These are phyloP conservation scores for Chrysolina oricalcia DNA, from an alignment of 2,888 invertebrate species.

Conservation along the genomic window DNA sequence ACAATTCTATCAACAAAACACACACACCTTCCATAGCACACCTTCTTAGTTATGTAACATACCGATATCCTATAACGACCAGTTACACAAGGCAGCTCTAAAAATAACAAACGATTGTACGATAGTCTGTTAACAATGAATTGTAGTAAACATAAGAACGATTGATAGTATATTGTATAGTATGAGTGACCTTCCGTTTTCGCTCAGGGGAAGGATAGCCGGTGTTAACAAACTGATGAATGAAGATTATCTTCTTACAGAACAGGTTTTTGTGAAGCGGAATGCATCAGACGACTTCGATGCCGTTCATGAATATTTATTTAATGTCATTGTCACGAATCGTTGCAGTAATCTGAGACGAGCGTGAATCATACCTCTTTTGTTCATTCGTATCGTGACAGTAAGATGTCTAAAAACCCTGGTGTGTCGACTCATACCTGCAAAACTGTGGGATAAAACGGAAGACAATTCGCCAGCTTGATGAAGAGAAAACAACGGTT, in stretches of 20 bases:
- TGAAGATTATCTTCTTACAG: slow-evolving; percentile 31
- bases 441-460: no score
- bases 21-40: slow-evolving; percentile 3
- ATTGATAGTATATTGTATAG: slow-evolving; percentile 36
- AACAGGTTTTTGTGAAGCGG: slow-evolving; percentile 31
- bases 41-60: slow-evolving; percentile 14
- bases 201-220: slow-evolving; percentile 35
- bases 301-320: slow-evolving; percentile 10
- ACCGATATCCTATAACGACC: slow-evolving; percentile 1
- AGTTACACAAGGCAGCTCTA: slow-evolving; percentile 1
- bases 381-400: background rate
- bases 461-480: no score
- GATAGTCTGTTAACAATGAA: slow-evolving; percentile 35
- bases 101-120: slow-evolving; percentile 22
- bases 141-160: slow-evolving; percentile 20
- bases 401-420: no score
- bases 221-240: slow-evolving; percentile 33
- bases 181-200: slow-evolving; percentile 36
- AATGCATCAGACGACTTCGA: background rate
- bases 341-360: background rate
- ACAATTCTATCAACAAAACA: slow-evolving; percentile 8
- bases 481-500: no score
- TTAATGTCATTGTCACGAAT: slow-evolving; percentile 36
- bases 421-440: no score
- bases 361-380: background rate